Evolutionary conservation across 2,113 vertebrate species (phyloP), one percentile per base, ranked within the genome.

Genomic region (Psophia crepitans): DNA sequence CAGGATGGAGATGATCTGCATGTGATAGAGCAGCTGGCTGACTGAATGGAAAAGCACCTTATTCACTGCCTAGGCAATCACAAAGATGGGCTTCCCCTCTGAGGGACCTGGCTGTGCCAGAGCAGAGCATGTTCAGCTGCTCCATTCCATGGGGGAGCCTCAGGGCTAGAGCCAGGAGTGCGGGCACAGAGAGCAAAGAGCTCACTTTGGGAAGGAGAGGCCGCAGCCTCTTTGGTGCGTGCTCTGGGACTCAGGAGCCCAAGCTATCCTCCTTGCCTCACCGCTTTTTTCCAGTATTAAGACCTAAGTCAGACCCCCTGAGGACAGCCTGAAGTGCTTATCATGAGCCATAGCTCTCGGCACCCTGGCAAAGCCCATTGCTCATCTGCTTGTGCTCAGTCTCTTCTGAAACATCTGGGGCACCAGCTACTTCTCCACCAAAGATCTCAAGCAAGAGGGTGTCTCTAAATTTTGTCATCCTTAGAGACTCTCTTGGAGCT

Each of bases 91-190:
- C 33, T 86, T 56, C 49, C n/a, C 16, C n/a, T 44, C 16, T n/a
- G 24, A 37, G 30, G 26, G 20, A 51, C 22, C 14, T 11, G 1
- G 9, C 15, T 73, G 75, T 44, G 48, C 48, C 58, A 64, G 23
- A 64, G 27, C 6, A 53, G 37, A 39, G n/a, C 0, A 0, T 58
- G 30, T 18, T 41, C 13, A 63, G 30, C 37, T 5, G 8, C 37
- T 68, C 32, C 14, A 22, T 35, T 48, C n/a, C 30, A 15, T 0
- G 0, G 5, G 12, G 17, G 8, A 70, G 9, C 51, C 63, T 63
- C 68, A 81, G 48, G 35, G 15, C 17, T 37, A 8, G n/a, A 71
- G 35, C 5, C 46, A 28, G 30, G 17, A 68, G 1, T 15, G 21
- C 12, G 44, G 37, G 27, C 63, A 57, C 35, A 54, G 46, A 69